Conservation (phyloP, 2,888 invertebrate genomes). For the Argyra leucocephala region DNA sequence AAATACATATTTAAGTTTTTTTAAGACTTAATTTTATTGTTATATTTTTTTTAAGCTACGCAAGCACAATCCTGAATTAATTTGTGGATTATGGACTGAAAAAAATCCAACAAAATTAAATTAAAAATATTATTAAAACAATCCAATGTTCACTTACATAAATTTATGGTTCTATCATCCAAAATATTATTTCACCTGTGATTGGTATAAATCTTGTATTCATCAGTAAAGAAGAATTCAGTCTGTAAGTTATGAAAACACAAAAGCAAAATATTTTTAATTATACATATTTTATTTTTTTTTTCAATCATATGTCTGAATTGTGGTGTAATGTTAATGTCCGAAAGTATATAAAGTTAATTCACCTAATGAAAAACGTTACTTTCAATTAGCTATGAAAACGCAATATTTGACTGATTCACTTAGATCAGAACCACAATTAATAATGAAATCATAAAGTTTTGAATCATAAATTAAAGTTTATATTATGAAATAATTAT, state of each 20-base stretch:
- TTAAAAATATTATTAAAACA: conserved; percentile 40
- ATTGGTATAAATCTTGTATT: conserved; percentile 43
- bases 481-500: too few species aligned
- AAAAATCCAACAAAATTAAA: conserved; percentile 33
- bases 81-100: conserved; percentile 43
- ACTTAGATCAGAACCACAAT: conserved; percentile 42
- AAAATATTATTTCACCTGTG: conserved; percentile 42
- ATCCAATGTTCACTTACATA: conserved; percentile 41
- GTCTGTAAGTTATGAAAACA: conserved; percentile 36
- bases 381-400: conserved; percentile 43
- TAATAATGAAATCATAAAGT: conserved; percentile 37
- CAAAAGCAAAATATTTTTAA: too few species aligned
- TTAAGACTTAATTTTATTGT: conserved; percentile 1
- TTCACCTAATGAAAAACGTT: conserved; percentile 44
- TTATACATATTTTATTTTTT: neutral
- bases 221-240: conserved; percentile 42
- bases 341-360: conserved; percentile 44
- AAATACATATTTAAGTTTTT: conserved; percentile 7
- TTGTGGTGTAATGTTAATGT: conserved; percentile 43
- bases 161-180: conserved; percentile 41
- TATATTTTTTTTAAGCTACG: too few species aligned
- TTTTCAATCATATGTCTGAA: conserved; percentile 39
- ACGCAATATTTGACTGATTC: conserved; percentile 44
- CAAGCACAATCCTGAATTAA: conserved; percentile 39
- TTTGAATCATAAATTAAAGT: conserved; percentile 15